These are phyloP conservation scores for Galaxea fascicularis DNA, from an alignment of 92 coral and sea anemone genomes.

Conservation along the genomic window DNA sequence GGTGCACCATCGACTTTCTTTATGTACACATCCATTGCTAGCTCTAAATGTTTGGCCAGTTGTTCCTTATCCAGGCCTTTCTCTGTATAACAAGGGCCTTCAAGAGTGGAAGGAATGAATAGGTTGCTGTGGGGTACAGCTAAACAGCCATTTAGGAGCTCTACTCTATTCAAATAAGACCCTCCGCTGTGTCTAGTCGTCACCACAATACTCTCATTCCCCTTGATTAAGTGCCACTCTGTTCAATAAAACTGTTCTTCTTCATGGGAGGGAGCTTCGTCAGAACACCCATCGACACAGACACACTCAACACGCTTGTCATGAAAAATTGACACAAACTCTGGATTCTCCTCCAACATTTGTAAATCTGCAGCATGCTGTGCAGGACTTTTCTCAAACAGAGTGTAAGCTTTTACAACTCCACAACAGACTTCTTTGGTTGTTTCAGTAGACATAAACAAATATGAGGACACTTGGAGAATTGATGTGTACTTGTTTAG, in stretches of 20 bases:
- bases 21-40: background rate
- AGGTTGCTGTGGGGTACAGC: conserved; percentile 57
- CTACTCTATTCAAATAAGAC: conserved; percentile 58
- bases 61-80: conserved; percentile 62
- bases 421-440: conserved; percentile 66
- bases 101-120: conserved; percentile 70
- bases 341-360: conserved; percentile 53
- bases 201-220: conserved; percentile 31
- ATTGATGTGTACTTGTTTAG: conserved; percentile 56
- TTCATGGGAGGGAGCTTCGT: conserved; percentile 66
- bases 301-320: conserved; percentile 60
- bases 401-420: conserved; percentile 57
- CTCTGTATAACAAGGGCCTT: conserved; percentile 52
- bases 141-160: conserved; percentile 66
- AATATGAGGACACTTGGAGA: conserved; percentile 57
- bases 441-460: conserved; percentile 50
- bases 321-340: conserved; percentile 23
- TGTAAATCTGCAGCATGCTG: conserved; percentile 67
- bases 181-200: conserved; percentile 71
- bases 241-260: conserved; percentile 75
- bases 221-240: conserved; percentile 55
- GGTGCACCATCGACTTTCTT: background rate
- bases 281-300: conserved; percentile 68
- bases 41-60: conserved; percentile 4
- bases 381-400: conserved; percentile 61